A percentile compares a stretch with the other conserved stretches of the same genome.
Evolutionary conservation across 35 echinoderm and acorn worm species (phyloP).

Genomic region (Lytechinus variegatus): DNA sequence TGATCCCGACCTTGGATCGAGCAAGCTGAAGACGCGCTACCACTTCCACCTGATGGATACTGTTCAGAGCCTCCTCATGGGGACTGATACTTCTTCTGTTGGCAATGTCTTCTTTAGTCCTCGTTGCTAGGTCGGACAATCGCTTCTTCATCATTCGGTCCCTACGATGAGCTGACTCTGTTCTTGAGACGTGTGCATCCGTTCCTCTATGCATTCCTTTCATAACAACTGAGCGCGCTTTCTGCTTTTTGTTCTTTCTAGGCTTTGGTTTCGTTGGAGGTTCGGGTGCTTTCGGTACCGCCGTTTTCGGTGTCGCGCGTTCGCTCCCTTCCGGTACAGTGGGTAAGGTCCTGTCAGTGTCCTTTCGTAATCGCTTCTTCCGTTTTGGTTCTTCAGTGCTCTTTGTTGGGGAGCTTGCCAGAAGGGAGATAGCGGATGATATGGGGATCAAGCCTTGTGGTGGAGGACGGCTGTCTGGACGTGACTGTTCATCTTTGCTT

Average conservation of each 20-base stretch:
- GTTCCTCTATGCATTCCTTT: neutral
- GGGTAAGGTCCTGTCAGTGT: neutral
- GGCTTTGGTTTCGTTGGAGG: neutral
- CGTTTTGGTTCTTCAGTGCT: neutral
- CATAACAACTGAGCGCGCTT: neutral
- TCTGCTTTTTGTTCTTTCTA: neutral
- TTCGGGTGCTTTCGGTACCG: neutral
- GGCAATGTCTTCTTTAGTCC: conserved; percentile 38
- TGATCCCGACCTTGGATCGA: conserved; percentile 50
- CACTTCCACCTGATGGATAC: conserved; percentile 58
- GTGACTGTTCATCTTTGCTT: neutral
- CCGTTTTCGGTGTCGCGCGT: neutral
- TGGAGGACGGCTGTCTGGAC: neutral
- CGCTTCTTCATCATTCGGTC: conserved; percentile 11
- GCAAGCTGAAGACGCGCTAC: conserved; percentile 43
- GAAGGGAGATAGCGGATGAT: neutral
- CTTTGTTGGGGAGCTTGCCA: neutral
- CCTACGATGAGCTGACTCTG: conserved; percentile 27
- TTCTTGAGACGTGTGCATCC: conserved; percentile 26
- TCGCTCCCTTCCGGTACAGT: conserved; percentile 16
- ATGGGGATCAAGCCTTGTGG: neutral
- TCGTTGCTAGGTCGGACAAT: neutral
- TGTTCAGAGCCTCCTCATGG: conserved; percentile 20
- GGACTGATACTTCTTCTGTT: conserved; percentile 17
- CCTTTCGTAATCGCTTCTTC: conserved; percentile 7